Base-by-base conservation (phyloP, 2,888 invertebrate genomes). In the Cerastis rubricosa region DNA sequence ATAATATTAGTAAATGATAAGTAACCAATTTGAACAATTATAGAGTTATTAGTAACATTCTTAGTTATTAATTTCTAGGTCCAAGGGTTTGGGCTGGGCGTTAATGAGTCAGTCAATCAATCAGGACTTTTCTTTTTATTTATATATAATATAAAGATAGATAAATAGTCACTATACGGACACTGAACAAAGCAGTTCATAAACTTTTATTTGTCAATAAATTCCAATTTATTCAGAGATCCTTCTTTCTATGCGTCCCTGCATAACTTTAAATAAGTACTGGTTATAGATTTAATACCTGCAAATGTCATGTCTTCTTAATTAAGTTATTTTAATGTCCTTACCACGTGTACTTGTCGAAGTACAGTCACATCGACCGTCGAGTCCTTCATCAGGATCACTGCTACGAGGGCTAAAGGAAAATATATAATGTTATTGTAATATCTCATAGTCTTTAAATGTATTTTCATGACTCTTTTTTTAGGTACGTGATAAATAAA, bases 311-410 rank as follows among this genome's bases (percentile, higher is more conserved):
- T 12, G 40, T 57, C 59, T 67, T 67, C 14, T 49, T 72, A 66
- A 45, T 61, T 71, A 5, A 64, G 63, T 74, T 69, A 84, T 71
- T 74, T 54, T 72, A 76, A 70, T 77, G 22, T 64, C 63, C 95
- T 94, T 90, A 97, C 97, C 94, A 97, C 96, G 84, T 97, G 96
- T 57, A 97, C 96, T 92, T 97, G 97, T 70, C 96, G 94, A 64
- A 97, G 91, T 68, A 93, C 92, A 70, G 97, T 97, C 64, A 95
- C 88, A 78, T 97, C 96, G 9, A 96, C 92, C 22, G 95, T 95
- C 43, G 92, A 92, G 85, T 96, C 96, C 88, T 96, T 96, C 93
- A 94, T 96, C 79, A 97, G 89, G 80, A 97, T 96, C 75, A 97
- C 96, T 89, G 96, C 97, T 91, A 96, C 96, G 94, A 97, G 95